Evolutionary conservation across 2,113 vertebrate genomes (phyloP).

Genomic region (Corythornis madagascariensis): DNA sequence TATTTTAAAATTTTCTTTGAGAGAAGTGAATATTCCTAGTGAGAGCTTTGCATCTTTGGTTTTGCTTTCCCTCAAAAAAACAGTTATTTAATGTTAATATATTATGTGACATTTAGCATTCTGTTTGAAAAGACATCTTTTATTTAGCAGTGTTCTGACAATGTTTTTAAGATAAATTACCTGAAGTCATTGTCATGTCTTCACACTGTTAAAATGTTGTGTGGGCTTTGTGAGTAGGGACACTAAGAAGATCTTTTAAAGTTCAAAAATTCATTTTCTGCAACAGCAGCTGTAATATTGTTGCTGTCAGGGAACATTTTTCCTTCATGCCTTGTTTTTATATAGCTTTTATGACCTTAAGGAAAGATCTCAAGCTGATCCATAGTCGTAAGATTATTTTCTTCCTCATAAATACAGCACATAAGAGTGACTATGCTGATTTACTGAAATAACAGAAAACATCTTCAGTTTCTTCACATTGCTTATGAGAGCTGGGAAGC

Average conservation of each 20-base stretch:
- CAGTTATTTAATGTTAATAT: slow-evolving; percentile 6
- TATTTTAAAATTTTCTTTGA: slow-evolving; percentile 1
- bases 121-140: slow-evolving; percentile 52
- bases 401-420: neutral
- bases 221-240: neutral
- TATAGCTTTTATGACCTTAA: slow-evolving; percentile 17
- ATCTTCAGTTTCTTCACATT: neutral
- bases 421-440: neutral
- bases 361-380: neutral
- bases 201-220: neutral
- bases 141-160: slow-evolving; percentile 36
- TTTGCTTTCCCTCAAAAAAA: neutral
- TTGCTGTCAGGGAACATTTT: neutral
- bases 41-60: neutral
- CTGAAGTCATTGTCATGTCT: slow-evolving; percentile 24
- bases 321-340: neutral
- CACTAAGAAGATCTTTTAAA: neutral
- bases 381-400: neutral
- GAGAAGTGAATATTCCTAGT: neutral
- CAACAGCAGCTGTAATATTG: neutral
- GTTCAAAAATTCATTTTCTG: slow-evolving; percentile 20
- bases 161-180: slow-evolving; percentile 31
- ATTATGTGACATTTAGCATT: slow-evolving; percentile 38
- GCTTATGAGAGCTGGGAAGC: neutral
- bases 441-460: neutral